Base-by-base conservation (phyloP, 2,888 invertebrate genomes). In the Gisinianus flammeolus region DNA sequence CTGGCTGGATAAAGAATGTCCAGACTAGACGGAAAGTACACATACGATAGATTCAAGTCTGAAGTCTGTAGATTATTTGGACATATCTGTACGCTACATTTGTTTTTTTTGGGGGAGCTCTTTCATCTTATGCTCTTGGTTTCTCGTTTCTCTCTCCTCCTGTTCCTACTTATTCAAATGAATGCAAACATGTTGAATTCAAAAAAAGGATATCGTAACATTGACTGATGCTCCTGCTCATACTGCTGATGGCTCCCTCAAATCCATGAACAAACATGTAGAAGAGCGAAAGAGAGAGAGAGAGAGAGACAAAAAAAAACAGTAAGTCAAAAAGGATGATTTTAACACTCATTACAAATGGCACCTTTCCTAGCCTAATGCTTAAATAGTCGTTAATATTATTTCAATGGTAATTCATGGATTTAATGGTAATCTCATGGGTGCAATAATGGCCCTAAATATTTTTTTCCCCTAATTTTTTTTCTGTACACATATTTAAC, bases 401-500 rank as follows among this genome's bases (percentile, higher is more conserved):
- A 66, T 74, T 35, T 74, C 52, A 74, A 74, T 74, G 74, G 74
- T 74, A 74, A 74, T 74, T 74, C 74, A 5, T 66, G 24, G 12
- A 24, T 35, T 58, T 56, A 74, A 74, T 74, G 66, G 28, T 66
- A 74, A 74, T 74, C 64, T 74, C 74, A 74, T 74, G 74, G 66
- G 74, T 64, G 74, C 74, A 74, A 74, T 74, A 74, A 74, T 74
- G 74, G 74, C 26, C 44, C 66, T 22, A 52, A 74, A 66, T 28
- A 26, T 19, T 28, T 72, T 58, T 72, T 72, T n/a, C 19, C 5
- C 5, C 22, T 26, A 62, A 24, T 62, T 24, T 62, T 62, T 22
- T 35, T 35, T 35, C 6, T n/a, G n/a, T n/a, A n/a, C n/a, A n/a
- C n/a, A n/a, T n/a, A n/a, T n/a, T n/a, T n/a, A n/a, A n/a, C n/a